These are phyloP conservation scores for Sebastes dallii DNA, from an alignment of 2,797 vertebrate genomes.

Conservation along the genomic window DNA sequence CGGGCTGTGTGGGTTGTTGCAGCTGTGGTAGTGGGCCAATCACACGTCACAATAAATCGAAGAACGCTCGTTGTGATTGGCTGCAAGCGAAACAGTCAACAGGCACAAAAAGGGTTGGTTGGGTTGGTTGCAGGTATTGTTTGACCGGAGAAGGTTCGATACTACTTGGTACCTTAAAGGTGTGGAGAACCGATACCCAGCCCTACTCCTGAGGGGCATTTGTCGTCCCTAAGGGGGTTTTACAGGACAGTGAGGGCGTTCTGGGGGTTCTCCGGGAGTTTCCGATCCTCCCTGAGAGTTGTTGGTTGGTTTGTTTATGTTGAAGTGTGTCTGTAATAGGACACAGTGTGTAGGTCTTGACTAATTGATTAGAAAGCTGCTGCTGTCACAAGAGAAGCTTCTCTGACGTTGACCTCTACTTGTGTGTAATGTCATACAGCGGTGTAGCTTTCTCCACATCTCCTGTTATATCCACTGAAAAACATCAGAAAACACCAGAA, in stretches of 20 bases:
- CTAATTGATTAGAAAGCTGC: slow-evolving; percentile 60
- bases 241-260: neutral
- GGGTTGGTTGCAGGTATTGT: neutral
- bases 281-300: neutral
- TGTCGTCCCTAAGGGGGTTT: neutral
- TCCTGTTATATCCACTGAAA: neutral
- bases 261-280: accelerated
- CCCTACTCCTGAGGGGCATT: neutral
- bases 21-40: no score
- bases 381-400: slow-evolving; percentile 47
- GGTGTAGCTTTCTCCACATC: slow-evolving; percentile 6
- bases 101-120: neutral
- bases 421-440: slow-evolving; percentile 13
- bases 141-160: neutral
- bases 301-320: neutral
- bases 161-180: neutral
- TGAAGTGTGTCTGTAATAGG: slow-evolving; percentile 21
- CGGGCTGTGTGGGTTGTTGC: no score
- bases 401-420: slow-evolving; percentile 16
- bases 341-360: slow-evolving; percentile 39
- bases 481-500: neutral
- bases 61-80: neutral
- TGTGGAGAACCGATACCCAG: neutral
- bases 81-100: neutral
- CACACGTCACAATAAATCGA: no score